Evolutionary conservation across 1,140 invertebrate genomes (phyloP).

Genomic region (Hypsibius dujardini): DNA sequence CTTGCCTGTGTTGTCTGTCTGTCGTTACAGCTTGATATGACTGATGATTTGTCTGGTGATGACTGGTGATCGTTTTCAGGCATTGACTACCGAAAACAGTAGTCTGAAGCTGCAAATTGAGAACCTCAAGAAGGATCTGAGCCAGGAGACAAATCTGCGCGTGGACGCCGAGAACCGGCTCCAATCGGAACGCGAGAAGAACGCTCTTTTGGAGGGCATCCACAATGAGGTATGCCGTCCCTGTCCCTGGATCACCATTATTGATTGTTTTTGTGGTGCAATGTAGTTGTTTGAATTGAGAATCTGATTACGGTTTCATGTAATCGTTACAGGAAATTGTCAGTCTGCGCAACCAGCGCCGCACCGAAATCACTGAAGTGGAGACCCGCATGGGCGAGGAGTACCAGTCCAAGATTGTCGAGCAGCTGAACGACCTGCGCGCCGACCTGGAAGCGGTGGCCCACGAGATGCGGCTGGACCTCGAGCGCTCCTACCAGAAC

Average conservation of each 20-base stretch:
- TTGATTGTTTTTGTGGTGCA: background rate
- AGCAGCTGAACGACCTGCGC: conserved; percentile 70
- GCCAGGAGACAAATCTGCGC: conserved; percentile 72
- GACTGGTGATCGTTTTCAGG: background rate
- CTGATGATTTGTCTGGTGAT: conserved; percentile 6
- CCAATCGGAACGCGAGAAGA: conserved; percentile 71
- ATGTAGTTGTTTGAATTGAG: conserved; percentile 19
- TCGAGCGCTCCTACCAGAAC: conserved; percentile 33
- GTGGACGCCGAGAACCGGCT: conserved; percentile 83
- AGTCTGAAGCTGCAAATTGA: conserved; percentile 54
- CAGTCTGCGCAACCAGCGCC: background rate
- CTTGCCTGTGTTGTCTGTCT: too few relatives aligned
- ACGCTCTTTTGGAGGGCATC: conserved; percentile 61
- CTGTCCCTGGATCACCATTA: background rate
- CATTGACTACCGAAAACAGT: conserved; percentile 34
- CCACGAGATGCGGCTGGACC: conserved; percentile 61
- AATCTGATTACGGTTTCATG: conserved; percentile 12
- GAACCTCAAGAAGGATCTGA: conserved; percentile 59
- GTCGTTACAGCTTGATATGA: too few relatives aligned
- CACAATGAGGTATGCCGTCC: conserved; percentile 34
- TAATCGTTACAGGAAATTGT: background rate
- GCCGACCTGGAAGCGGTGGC: conserved; percentile 80
- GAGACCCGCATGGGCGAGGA: conserved; percentile 69
- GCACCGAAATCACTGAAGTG: conserved; percentile 51
- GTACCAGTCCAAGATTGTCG: conserved; percentile 77